Evolutionary conservation across 2,888 invertebrate species (phyloP), one percentile per base, ranked within the genome.

Genomic region (Drosophila recens): DNA sequence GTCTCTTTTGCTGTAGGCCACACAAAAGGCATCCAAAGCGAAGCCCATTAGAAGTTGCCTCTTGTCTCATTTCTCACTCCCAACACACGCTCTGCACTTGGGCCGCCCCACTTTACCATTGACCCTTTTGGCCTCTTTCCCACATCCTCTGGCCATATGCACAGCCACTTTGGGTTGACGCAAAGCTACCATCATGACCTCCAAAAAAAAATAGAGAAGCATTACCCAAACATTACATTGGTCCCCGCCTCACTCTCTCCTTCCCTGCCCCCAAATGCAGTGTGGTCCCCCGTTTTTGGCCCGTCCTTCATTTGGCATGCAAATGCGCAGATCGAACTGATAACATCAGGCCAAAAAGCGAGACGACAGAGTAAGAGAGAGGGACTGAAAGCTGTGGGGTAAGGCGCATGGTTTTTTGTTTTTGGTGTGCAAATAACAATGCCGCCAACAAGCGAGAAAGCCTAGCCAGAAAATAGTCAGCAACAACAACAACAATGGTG

Each of bases 251-350:
- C 30, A 4, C 27, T 27, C 27, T 1, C 4, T 6, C 34, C n/a
- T 11, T 43, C 13, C 0, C 6, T 3, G 0, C n/a, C 49, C 52
- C 57, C 38, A 15, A 34, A 15, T 51, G 49, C 59, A 65, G 38
- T 65, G 34, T 51, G 10, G 34, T 59, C 52, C 74, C 23, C n/a
- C 30, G 30, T 36, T 43, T 38, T 33, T 48, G 51, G 71, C 59
- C 63, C 56, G 68, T 82, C 71, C 78, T 86, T 86, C 84, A 84
- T 81, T 83, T 81, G 81, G 85, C 83, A 83, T 83, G 83, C 83
- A 83, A 83, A 83, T 83, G 85, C 83, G 83, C 84, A 86, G 84
- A 84, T 84, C 84, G 83, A 86, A 84, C 86, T 84, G 84, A 84
- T 84, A 84, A 86, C 81, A 83, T 83, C 83, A 79, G 75, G 81